Percentiles rank a stretch among this genome's conserved stretches.
Conservation (phyloP, 2,113 vertebrate genomes). For the Nyctereutes procyonoides region DNA sequence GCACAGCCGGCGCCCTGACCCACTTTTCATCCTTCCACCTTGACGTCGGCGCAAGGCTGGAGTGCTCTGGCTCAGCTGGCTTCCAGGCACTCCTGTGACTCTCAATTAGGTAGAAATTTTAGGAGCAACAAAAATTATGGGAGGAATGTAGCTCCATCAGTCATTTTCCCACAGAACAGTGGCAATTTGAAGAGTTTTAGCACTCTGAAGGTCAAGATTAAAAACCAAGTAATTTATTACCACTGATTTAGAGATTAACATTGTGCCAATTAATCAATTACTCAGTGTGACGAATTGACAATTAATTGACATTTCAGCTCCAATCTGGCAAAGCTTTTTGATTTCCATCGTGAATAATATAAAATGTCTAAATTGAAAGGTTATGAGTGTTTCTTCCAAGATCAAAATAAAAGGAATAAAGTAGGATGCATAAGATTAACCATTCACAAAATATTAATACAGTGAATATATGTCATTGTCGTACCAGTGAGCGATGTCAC, state of each 20-base stretch:
- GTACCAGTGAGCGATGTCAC: fast-evolving
- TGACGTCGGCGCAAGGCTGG: constrained; percentile 16
- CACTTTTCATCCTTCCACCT: constrained; percentile 28
- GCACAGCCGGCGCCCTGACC: neutral
- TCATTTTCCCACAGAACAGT: constrained; percentile 79
- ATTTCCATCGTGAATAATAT: constrained; percentile 72
- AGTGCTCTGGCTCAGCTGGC: constrained; percentile 48
- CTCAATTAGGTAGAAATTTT: constrained; percentile 77
- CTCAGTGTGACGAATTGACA: constrained; percentile 83
- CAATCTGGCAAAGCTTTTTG: constrained; percentile 80
- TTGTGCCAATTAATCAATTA: constrained; percentile 88
- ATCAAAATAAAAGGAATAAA: neutral
- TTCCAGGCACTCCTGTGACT: constrained; percentile 42
- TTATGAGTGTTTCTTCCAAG: constrained; percentile 49
- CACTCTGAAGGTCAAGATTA: constrained; percentile 85
- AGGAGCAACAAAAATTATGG: constrained; percentile 77
- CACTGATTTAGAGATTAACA: constrained; percentile 87
- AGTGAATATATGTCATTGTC: fast-evolving
- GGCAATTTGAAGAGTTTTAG: constrained; percentile 83
- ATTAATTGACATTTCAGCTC: constrained; percentile 85
- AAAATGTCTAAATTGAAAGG: constrained; percentile 54
- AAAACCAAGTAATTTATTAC: constrained; percentile 85
- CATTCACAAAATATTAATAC: neutral
- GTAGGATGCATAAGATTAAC: neutral
- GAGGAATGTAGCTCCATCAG: constrained; percentile 80